Evolutionary conservation across 2,888 invertebrate genomes (phyloP).

Genomic region (Luffia ferchaultella): DNA sequence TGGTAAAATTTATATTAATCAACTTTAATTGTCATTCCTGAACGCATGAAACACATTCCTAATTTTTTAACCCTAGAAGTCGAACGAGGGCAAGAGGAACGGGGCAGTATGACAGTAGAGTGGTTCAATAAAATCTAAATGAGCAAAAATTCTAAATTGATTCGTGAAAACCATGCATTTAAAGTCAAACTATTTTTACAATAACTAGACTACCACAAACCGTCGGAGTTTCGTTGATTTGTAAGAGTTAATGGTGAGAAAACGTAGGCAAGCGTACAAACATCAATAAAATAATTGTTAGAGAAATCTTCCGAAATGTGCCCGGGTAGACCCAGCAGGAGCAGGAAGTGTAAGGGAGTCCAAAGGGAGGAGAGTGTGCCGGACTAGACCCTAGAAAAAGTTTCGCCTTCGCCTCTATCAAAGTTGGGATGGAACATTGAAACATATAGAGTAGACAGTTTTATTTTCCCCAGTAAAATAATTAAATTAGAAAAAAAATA

Average conservation of each 20-base stretch:
- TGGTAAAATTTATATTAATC: too few relatives aligned
- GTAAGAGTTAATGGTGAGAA: constrained; percentile 35
- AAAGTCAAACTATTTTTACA: too few relatives aligned
- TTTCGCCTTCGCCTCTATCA: constrained; percentile 44
- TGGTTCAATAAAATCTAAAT: too few relatives aligned
- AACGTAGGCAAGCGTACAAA: constrained; percentile 26
- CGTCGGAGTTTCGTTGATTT: constrained; percentile 31
- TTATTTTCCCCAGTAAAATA: not conserved
- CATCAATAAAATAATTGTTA: constrained; percentile 54
- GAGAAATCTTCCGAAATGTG: constrained; percentile 32
- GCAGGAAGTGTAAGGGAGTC: constrained; percentile 15
- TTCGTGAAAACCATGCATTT: too few relatives aligned
- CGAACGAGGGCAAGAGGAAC: too few relatives aligned
- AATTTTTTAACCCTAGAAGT: too few relatives aligned
- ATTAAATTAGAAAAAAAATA: too few relatives aligned
- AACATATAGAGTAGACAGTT: constrained; percentile 23
- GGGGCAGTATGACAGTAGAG: too few relatives aligned
- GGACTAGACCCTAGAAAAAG: constrained; percentile 49
- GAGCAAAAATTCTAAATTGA: too few relatives aligned
- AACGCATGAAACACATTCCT: too few relatives aligned
- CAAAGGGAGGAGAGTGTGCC: constrained; percentile 29
- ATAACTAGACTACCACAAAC: too few relatives aligned
- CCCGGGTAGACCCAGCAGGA: constrained; percentile 17
- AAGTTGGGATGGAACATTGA: constrained; percentile 30
- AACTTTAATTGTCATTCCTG: too few relatives aligned